phyloP scores from a whole-genome alignment of 2,113 vertebrate species.

The Zingel zingel region DNA sequence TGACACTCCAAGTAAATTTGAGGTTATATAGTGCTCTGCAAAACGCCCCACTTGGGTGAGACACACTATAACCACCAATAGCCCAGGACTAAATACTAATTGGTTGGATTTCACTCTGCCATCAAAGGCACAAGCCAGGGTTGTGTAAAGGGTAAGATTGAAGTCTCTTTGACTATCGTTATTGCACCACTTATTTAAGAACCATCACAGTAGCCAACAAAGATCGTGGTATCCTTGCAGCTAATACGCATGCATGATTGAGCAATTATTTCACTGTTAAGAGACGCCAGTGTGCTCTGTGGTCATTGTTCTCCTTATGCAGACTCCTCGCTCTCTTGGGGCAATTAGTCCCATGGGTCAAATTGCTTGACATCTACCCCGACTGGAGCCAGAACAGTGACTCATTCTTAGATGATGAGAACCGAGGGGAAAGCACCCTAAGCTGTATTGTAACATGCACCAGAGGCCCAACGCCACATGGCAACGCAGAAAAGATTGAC shows the following conservation, averaged over 20 bases:
- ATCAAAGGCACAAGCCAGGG: neutral
- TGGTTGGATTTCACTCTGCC: neutral
- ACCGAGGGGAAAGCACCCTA: conserved; percentile 43
- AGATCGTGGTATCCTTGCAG: conserved; percentile 28
- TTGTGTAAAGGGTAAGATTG: neutral
- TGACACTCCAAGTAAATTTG: neutral
- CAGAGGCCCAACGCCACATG: conserved; percentile 60
- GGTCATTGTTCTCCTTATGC: conserved; percentile 51
- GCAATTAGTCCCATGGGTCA: conserved; percentile 70
- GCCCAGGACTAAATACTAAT: neutral
- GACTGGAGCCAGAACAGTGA: conserved; percentile 63
- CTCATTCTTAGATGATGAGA: conserved; percentile 68
- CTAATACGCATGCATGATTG: conserved; percentile 55
- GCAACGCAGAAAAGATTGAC: conserved; percentile 57
- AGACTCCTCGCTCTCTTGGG: conserved; percentile 49
- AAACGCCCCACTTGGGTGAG: neutral
- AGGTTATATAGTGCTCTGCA: neutral
- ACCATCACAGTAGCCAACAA: conserved; percentile 24
- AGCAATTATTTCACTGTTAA: conserved; percentile 55
- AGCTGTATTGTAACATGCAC: conserved; percentile 69
- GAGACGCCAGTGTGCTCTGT: conserved; percentile 43
- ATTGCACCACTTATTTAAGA: conserved; percentile 9
- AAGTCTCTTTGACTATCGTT: neutral
- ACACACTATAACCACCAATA: neutral
- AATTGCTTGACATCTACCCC: conserved; percentile 57